Percentiles rank a stretch among this genome's conserved stretches.
Conservation (phyloP, 2,888 invertebrate genomes). For the Dynastes grantii region DNA sequence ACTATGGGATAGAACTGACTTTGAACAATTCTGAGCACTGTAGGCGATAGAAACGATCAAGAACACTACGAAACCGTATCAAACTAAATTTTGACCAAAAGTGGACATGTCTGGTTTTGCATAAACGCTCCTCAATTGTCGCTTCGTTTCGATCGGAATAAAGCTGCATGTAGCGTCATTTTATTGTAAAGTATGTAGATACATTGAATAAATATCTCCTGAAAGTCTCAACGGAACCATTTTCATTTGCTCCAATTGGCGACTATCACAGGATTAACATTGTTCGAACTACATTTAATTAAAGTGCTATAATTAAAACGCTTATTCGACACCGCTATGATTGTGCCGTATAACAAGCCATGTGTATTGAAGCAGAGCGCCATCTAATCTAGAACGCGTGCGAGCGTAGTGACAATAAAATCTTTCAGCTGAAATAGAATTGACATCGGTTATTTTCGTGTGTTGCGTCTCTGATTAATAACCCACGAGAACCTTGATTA, state of each 20-base stretch:
- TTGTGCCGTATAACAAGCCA: background rate
- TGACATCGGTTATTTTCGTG: slow-evolving; percentile 15
- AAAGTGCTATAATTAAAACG: slow-evolving; percentile 27
- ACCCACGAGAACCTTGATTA: slow-evolving; percentile 2
- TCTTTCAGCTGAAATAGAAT: slow-evolving; percentile 1
- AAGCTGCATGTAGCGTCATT: too few species aligned
- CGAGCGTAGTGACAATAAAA: background rate
- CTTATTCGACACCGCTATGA: background rate
- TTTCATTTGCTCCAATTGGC: slow-evolving; percentile 25
- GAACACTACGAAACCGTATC: too few species aligned
- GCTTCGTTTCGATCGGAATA: too few species aligned
- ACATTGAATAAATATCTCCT: background rate
- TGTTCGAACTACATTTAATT: slow-evolving; percentile 21
- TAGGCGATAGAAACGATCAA: too few species aligned
- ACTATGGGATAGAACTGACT: too few species aligned
- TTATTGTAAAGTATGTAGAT: too few species aligned
- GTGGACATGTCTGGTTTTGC: too few species aligned
- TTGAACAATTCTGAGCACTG: too few species aligned
- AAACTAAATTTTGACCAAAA: too few species aligned
- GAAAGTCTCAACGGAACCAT: background rate
- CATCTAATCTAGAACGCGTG: background rate
- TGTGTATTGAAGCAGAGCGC: background rate
- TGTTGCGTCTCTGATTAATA: slow-evolving; percentile 5
- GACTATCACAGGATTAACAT: slow-evolving; percentile 11
- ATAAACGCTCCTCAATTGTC: too few species aligned